Conservation (phyloP, 2,113 vertebrate species). For the Girardinichthys multiradiatus region DNA sequence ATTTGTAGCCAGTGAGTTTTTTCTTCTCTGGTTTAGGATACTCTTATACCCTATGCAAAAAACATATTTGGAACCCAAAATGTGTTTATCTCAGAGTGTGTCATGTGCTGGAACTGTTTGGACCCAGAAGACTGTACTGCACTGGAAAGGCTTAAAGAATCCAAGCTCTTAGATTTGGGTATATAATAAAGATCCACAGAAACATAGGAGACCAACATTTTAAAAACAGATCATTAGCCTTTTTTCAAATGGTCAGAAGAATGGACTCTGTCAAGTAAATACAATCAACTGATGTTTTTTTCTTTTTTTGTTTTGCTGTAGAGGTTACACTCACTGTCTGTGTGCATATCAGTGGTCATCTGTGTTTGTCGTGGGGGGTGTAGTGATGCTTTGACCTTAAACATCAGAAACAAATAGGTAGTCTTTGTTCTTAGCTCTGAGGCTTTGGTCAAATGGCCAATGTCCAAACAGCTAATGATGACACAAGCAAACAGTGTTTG, state of each 20-base stretch:
- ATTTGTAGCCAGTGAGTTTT: neutral
- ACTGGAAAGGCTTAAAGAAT: neutral
- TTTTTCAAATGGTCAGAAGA: neutral
- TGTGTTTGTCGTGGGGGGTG: neutral
- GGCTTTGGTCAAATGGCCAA: neutral
- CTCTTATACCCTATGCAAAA: neutral
- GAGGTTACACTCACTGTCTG: neutral
- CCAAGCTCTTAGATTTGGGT: neutral
- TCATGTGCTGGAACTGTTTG: too few species aligned
- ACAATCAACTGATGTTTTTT: neutral
- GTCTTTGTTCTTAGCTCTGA: neutral
- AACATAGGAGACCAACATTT: neutral
- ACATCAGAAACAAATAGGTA: neutral
- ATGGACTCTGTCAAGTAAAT: neutral
- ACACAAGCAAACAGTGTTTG: neutral
- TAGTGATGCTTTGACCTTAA: neutral
- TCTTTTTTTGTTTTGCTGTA: neutral
- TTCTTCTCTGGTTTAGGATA: neutral
- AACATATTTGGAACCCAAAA: neutral
- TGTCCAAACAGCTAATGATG: neutral
- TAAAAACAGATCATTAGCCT: too few species aligned
- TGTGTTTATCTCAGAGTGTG: neutral
- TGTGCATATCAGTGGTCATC: neutral
- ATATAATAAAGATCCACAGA: neutral
- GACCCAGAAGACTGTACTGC: neutral